phyloP scores from a whole-genome alignment of 2,797 vertebrate genomes.

The Oreonectes daqikongensis region DNA sequence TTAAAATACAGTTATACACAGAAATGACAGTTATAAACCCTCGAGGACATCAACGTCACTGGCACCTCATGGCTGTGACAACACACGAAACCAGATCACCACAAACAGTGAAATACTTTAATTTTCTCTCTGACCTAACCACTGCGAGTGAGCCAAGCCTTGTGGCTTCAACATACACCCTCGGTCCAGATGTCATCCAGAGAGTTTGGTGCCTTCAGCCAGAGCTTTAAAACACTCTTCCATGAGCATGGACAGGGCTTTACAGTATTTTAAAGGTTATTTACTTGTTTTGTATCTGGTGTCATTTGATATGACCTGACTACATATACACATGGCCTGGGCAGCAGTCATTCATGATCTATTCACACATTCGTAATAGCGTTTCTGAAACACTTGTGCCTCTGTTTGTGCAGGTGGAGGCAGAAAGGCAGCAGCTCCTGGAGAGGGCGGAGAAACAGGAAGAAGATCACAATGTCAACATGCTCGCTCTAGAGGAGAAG shows the following conservation, averaged over 20 bases:
- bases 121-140: slow-evolving; percentile 35
- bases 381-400: slow-evolving; percentile 13
- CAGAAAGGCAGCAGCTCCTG: slow-evolving; percentile 82
- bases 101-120: not conserved
- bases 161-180: slow-evolving; percentile 10
- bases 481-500: slow-evolving; percentile 81
- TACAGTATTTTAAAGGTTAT: no score
- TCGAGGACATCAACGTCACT: slow-evolving; percentile 28
- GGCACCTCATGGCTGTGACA: slow-evolving; percentile 40
- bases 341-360: no score
- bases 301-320: no score
- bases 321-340: no score
- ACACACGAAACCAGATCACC: slow-evolving; percentile 49
- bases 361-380: no score
- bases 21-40: slow-evolving; percentile 11
- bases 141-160: slow-evolving; percentile 25
- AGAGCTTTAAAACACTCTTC: slow-evolving; percentile 12
- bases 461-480: slow-evolving; percentile 79
- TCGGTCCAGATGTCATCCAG: slow-evolving; percentile 9
- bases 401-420: slow-evolving; percentile 76
- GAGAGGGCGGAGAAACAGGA: slow-evolving; percentile 80
- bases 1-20: slow-evolving; percentile 42
- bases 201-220: not conserved
- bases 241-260: not conserved
- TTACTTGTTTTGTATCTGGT: no score